Evolutionary conservation across 2,797 vertebrate genomes (phyloP).

Genomic region (Heteromormyrus szaboi): DNA sequence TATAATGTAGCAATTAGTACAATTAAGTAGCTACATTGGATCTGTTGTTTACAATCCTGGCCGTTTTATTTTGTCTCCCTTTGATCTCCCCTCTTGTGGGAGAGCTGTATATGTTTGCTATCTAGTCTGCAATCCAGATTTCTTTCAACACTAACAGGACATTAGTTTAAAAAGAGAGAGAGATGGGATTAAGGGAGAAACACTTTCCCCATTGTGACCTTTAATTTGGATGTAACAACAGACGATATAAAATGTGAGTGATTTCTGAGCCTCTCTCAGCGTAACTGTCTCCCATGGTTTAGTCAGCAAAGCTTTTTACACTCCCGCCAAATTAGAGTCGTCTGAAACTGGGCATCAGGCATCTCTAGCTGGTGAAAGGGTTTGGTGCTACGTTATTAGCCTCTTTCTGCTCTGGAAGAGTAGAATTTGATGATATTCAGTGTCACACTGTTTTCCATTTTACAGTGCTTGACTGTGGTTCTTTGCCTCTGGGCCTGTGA

Average conservation of each 20-base stretch:
- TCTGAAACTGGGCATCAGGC: not conserved
- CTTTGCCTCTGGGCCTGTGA: not conserved
- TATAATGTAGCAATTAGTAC: not conserved
- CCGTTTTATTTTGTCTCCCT: not conserved
- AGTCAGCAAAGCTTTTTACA: not conserved
- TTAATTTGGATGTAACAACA: not conserved
- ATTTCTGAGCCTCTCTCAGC: not conserved
- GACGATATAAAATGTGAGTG: not conserved
- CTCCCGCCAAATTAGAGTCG: not conserved
- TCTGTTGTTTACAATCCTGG: not conserved
- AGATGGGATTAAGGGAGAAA: not conserved
- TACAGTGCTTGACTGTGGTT: not conserved
- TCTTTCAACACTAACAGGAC: slow-evolving; percentile 9
- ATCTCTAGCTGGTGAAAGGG: not conserved
- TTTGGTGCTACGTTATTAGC: not conserved
- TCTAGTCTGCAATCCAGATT: not conserved
- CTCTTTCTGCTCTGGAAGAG: not conserved
- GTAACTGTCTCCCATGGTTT: not conserved
- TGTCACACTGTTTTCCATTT: not conserved
- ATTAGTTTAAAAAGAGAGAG: not conserved
- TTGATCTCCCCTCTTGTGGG: not conserved
- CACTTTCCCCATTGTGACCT: not conserved
- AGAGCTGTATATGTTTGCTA: not conserved
- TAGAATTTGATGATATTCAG: not conserved
- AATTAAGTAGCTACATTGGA: slow-evolving; percentile 1